A percentile compares a stretch with the other conserved stretches of the same genome.
Evolutionary conservation across 2,113 vertebrate species (phyloP).

Genomic region (Leptobrachium leishanense): DNA sequence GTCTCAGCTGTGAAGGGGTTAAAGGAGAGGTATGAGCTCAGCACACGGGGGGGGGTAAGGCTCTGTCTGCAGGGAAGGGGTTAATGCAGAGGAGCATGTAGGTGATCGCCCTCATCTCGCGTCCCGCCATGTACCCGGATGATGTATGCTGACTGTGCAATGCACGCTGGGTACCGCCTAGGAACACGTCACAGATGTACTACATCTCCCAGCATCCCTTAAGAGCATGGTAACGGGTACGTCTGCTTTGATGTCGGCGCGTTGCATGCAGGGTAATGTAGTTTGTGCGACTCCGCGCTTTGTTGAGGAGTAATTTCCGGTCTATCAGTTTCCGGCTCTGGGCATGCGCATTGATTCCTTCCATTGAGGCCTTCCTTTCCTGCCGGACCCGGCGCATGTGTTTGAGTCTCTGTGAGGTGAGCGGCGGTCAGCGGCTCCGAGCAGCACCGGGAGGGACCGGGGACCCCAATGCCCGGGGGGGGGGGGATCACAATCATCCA

Average conservation of each 20-base stretch:
- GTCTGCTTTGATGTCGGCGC: neutral
- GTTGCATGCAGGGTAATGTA: slow-evolving; percentile 3
- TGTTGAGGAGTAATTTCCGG: neutral
- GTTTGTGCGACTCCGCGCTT: neutral
- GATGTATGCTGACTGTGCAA: neutral
- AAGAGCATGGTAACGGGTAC: neutral
- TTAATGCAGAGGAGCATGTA: too few relatives aligned
- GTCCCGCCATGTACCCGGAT: too few relatives aligned
- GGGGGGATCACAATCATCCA: too few relatives aligned
- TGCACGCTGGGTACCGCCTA: neutral
- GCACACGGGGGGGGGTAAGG: too few relatives aligned
- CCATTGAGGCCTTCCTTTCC: neutral
- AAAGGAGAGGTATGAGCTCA: too few relatives aligned
- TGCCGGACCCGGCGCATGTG: neutral
- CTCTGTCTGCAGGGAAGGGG: too few relatives aligned
- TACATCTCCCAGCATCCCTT: neutral
- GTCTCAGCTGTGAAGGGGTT: too few relatives aligned
- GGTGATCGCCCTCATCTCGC: too few relatives aligned
- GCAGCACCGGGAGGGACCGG: too few relatives aligned
- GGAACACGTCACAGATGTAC: neutral
- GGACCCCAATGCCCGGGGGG: too few relatives aligned
- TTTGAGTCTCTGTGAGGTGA: neutral
- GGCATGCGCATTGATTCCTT: slow-evolving; percentile 58
- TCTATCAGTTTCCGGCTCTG: neutral
- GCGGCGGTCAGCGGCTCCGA: neutral